These are phyloP conservation scores for Ischnus inquisitorius DNA, from an alignment of 2,888 invertebrate genomes.

Conservation along the genomic window DNA sequence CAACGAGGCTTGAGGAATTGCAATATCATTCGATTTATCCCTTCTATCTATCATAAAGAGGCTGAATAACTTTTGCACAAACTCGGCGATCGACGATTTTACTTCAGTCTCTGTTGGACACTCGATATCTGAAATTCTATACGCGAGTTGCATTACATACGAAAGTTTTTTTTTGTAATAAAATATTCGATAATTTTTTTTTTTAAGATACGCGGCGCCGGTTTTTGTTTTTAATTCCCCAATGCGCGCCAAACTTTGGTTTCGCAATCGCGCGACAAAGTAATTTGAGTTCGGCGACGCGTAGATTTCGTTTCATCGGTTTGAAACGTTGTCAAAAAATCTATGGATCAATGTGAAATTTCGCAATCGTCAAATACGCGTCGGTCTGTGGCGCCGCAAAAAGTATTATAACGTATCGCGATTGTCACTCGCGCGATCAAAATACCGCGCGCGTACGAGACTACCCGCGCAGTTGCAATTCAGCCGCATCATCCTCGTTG, in stretches of 20 bases:
- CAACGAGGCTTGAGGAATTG: neutral
- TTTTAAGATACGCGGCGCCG: neutral
- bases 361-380: neutral
- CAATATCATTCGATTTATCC: neutral
- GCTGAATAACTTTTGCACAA: neutral
- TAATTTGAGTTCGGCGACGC: neutral
- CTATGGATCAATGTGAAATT: neutral
- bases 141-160: neutral
- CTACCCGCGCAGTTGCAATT: neutral
- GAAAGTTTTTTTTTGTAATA: neutral
- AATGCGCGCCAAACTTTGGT: neutral
- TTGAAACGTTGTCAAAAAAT: too few relatives aligned
- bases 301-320: neutral
- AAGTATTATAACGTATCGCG: too few relatives aligned
- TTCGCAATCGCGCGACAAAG: neutral
- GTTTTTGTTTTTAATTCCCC: neutral
- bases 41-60: neutral
- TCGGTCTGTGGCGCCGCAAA: too few relatives aligned
- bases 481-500: neutral
- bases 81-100: neutral
- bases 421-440: too few relatives aligned
- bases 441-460: too few relatives aligned
- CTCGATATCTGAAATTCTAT: conserved; percentile 9
- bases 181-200: neutral
- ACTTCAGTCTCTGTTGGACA: conserved; percentile 3